A percentile compares a stretch with the other conserved stretches of the same genome.
phyloP scores from a whole-genome alignment of 2,113 vertebrate genomes.

The Lepidothrix coronata region DNA sequence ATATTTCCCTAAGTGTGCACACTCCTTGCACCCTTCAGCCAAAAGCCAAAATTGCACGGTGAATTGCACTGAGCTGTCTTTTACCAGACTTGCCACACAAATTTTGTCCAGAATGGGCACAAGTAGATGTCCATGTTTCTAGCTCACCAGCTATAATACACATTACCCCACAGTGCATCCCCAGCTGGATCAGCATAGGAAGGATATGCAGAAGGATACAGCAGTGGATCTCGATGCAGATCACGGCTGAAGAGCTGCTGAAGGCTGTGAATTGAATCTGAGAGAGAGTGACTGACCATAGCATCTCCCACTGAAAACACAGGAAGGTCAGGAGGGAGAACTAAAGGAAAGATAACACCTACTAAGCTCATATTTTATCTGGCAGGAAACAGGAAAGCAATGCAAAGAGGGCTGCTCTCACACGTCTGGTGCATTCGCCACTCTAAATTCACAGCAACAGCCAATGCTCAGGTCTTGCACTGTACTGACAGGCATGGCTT shows the following conservation, averaged over 20 bases:
- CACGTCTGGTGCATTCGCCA: not conserved
- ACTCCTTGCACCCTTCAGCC: not conserved
- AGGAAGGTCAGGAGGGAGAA: not conserved
- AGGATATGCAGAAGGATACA: not conserved
- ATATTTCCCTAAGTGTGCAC: fast-evolving
- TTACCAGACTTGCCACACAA: not conserved
- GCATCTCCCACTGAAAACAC: not conserved
- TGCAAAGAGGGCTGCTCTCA: not conserved
- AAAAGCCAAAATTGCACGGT: not conserved
- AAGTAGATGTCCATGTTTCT: not conserved
- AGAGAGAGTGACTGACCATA: not conserved
- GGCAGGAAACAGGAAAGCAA: not conserved
- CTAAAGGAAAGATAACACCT: not conserved
- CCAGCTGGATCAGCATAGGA: not conserved
- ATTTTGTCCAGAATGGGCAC: not conserved
- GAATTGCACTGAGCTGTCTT: not conserved
- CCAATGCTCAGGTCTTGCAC: not conserved
- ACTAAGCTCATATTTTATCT: not conserved
- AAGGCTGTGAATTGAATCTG: not conserved
- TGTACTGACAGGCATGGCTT: not conserved
- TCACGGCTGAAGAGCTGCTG: not conserved
- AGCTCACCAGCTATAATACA: not conserved
- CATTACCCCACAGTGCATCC: fast-evolving
- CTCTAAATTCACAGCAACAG: not conserved
- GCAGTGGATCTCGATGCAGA: not conserved